Base-by-base conservation (phyloP, 2,888 invertebrate genomes). In the Ectemnius continuus region DNA sequence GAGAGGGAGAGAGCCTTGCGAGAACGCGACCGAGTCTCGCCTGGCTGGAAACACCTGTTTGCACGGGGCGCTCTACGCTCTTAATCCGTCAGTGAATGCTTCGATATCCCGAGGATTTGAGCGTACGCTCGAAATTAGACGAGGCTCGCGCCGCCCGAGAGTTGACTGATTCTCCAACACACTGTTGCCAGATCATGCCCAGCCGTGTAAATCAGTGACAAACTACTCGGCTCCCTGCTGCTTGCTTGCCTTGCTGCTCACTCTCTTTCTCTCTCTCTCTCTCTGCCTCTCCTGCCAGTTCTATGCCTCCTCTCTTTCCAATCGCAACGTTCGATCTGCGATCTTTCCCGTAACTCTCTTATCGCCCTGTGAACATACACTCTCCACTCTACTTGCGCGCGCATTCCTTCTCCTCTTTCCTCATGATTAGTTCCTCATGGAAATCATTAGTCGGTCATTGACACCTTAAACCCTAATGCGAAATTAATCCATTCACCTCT, bases 81-180 rank as follows among this genome's bases (percentile, higher is more conserved):
- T 66, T 67, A 62, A 61, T 67, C 66, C 71, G 62, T 4, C 52
- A 57, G 61, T 71, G 71, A 71, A 62, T 36, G 66, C 57, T 18
- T 18, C 71, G 67, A 71, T 71, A 71, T 67, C 71, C 71, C 66
- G 71, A 57, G 71, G 67, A 71, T 71, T 71, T 67, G 61, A 71
- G 47, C 67, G 71, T 67, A 59, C 66, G 61, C 71, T 71, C 71
- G 71, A 71, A 71, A 71, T 71, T 71, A 71, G 71, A 71, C 71
- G 66, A 61, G n/a, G 52, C 52, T 16, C 61, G 60, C 59, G 60
- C 65, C 61, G 65, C 23, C 36, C 62, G 58, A 71, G 66, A 71
- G 71, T 66, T 67, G 71, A 66, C 66, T 71, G 70, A 70, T 70
- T 63, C 70, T 11, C 56, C 61, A 46, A 46, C 71, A 36, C 36